Evolutionary conservation across 1,140 invertebrate species (phyloP).

Genomic region (Heliconius hermathena): DNA sequence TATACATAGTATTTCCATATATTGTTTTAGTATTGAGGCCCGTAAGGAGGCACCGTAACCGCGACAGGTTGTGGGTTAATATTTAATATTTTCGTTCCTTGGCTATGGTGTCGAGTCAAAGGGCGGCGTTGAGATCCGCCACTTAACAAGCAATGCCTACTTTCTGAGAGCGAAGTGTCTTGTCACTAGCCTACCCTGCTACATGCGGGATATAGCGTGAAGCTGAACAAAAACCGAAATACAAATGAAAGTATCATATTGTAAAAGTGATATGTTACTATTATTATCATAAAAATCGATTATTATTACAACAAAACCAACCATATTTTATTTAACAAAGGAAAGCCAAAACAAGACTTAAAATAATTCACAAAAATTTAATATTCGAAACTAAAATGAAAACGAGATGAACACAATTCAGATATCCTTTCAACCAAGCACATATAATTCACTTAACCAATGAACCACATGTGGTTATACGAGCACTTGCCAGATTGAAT

Average conservation of each 20-base stretch:
- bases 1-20: not conserved
- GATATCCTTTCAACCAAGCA: constrained; percentile 42
- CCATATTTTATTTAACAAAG: not conserved
- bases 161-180: too few relatives aligned
- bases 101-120: too few relatives aligned
- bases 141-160: too few relatives aligned
- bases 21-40: not conserved
- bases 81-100: too few relatives aligned
- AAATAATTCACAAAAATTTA: not conserved
- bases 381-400: constrained; percentile 20
- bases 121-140: too few relatives aligned
- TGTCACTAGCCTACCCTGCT: too few relatives aligned
- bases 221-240: too few relatives aligned
- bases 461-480: constrained; percentile 70
- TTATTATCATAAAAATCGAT: not conserved
- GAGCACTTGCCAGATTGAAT: constrained; percentile 66
- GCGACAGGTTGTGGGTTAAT: too few relatives aligned
- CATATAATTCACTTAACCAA: constrained; percentile 75
- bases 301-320: not conserved
- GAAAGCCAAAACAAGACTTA: not conserved
- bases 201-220: too few relatives aligned
- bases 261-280: not conserved
- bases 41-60: too few relatives aligned
- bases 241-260: too few relatives aligned
- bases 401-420: constrained; percentile 31